Conservation (phyloP, 2,888 invertebrate species). For the Caenorhabditis angaria region DNA sequence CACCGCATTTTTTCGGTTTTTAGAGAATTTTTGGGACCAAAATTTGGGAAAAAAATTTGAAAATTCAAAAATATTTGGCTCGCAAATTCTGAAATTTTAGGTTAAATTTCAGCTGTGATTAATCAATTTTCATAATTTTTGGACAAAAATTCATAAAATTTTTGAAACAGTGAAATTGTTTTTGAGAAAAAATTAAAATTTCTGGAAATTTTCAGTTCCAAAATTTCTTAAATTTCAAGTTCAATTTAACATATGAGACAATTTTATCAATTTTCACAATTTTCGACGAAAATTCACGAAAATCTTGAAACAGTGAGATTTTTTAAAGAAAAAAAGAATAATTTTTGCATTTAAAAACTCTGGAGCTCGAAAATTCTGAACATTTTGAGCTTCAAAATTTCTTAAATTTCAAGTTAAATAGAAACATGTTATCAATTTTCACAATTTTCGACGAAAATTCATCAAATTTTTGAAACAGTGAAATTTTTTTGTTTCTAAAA, state of each 20-base stretch:
- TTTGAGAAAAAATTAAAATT: not conserved
- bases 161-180: not conserved
- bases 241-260: not conserved
- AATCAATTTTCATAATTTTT: not conserved
- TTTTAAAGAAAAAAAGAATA: not conserved
- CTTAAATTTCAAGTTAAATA: not conserved
- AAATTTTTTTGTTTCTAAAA: not conserved
- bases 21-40: too few species aligned
- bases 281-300: too few species aligned
- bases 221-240: too few species aligned
- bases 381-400: not conserved
- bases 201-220: not conserved
- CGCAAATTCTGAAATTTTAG: too few species aligned
- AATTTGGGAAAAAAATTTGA: too few species aligned
- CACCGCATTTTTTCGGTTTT: not conserved
- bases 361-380: not conserved
- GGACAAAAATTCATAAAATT: not conserved
- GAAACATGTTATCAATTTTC: not conserved
- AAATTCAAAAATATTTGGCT: too few species aligned
- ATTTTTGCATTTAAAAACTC: not conserved
- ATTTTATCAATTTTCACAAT: not conserved
- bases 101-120: not conserved
- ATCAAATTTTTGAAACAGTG: not conserved
- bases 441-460: not conserved
- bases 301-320: too few species aligned